Conservation (phyloP, 1,140 invertebrate genomes). For the Batillaria attramentaria region DNA sequence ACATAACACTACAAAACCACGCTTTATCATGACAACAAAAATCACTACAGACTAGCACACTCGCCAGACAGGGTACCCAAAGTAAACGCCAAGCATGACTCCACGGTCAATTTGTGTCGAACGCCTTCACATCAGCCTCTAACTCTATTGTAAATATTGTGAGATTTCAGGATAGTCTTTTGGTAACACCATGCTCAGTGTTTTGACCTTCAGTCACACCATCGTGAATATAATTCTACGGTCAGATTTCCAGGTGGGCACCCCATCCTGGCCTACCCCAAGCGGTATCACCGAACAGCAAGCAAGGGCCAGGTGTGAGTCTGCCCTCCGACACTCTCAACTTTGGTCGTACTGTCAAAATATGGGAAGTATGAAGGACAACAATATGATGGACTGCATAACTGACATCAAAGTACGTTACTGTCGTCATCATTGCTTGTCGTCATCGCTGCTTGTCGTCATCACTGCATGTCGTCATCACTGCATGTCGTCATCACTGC, state of each 20-base stretch:
- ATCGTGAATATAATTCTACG: too few species aligned
- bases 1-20: background rate
- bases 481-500: too few species aligned
- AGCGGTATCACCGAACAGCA: constrained; percentile 27
- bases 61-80: too few species aligned
- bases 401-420: constrained; percentile 1
- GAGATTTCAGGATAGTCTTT: background rate
- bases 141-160: background rate
- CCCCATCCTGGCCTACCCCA: constrained; percentile 27
- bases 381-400: background rate
- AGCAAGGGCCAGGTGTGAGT: constrained; percentile 12
- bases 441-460: background rate
- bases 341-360: constrained; percentile 9
- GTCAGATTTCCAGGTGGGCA: constrained; percentile 10
- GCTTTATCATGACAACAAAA: too few species aligned
- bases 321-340: background rate
- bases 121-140: background rate
- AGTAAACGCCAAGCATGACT: too few species aligned
- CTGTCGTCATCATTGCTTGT: background rate
- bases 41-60: too few species aligned
- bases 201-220: too few species aligned
- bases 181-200: background rate
- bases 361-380: background rate
- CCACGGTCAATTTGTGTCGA: background rate
- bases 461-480: too few species aligned